Evolutionary conservation across 2,797 vertebrate species (phyloP).

Genomic region (Gymnocypris eckloni): DNA sequence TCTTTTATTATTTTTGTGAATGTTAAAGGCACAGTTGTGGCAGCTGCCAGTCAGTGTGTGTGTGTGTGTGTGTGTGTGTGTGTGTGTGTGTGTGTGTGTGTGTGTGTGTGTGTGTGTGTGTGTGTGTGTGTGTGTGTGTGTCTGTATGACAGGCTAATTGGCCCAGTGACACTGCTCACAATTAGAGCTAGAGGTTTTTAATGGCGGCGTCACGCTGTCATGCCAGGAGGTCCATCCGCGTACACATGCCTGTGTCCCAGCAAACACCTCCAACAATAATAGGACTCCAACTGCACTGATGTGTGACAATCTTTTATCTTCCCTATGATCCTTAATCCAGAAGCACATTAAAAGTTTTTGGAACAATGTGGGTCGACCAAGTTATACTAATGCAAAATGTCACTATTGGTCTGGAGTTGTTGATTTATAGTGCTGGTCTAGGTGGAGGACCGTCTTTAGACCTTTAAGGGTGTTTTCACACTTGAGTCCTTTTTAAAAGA

Average conservation of each 20-base stretch:
- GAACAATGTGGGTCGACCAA: neutral
- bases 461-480: no score
- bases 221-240: constrained; percentile 47
- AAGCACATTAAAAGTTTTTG: neutral
- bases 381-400: neutral
- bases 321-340: neutral
- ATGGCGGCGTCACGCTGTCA: constrained; percentile 63
- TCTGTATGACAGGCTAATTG: constrained; percentile 34
- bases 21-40: constrained; percentile 26
- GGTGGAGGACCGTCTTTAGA: neutral
- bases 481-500: no score
- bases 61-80: constrained; percentile 20
- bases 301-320: constrained; percentile 1
- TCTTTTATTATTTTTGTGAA: constrained; percentile 24
- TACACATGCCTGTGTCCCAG: neutral
- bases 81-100: constrained; percentile 13
- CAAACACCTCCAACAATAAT: constrained; percentile 20
- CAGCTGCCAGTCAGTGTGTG: constrained; percentile 36
- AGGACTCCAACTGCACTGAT: neutral
- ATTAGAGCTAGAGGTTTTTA: constrained; percentile 62
- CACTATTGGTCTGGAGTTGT: neutral
- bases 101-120: constrained; percentile 24
- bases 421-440: neutral
- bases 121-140: constrained; percentile 4
- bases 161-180: constrained; percentile 32